phyloP scores from a whole-genome alignment of 2,888 invertebrate species.

The Adelognathus sp. region DNA sequence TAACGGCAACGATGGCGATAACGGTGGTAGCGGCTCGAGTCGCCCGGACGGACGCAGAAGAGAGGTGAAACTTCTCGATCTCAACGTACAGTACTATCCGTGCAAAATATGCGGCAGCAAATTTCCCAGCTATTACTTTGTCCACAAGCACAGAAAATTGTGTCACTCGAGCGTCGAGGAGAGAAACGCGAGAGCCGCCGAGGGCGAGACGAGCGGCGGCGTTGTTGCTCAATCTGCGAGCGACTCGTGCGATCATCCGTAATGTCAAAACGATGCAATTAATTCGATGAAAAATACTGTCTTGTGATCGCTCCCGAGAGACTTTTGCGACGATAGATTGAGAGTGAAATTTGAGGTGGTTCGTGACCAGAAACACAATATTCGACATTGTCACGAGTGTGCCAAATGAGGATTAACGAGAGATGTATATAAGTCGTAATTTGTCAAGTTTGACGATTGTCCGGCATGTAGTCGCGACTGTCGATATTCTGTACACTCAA shows the following conservation, averaged over 20 bases:
- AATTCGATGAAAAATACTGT: not conserved
- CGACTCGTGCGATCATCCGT: constrained; percentile 48
- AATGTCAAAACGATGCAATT: constrained; percentile 18
- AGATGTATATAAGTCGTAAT: constrained; percentile 34
- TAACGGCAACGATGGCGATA: constrained; percentile 27
- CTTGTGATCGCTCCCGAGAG: not conserved
- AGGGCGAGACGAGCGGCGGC: constrained; percentile 32
- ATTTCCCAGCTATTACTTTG: constrained; percentile 96
- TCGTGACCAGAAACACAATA: not conserved
- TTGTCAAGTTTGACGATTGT: not conserved
- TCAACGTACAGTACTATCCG: constrained; percentile 95
- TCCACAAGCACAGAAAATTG: constrained; percentile 94
- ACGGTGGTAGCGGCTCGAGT: constrained; percentile 7
- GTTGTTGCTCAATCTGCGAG: constrained; percentile 40
- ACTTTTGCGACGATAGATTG: not conserved
- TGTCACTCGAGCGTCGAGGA: constrained; percentile 87
- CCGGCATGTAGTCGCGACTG: not conserved
- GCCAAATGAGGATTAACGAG: constrained; percentile 18
- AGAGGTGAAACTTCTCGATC: constrained; percentile 86
- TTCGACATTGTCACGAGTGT: constrained; percentile 4
- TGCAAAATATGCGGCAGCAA: constrained; percentile 96
- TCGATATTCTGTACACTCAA: constrained; percentile 21
- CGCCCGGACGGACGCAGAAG: constrained; percentile 78
- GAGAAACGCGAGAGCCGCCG: constrained; percentile 36
- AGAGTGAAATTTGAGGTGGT: not conserved